Evolutionary conservation across 2,113 vertebrate genomes (phyloP).

Genomic region (Scortum barcoo): DNA sequence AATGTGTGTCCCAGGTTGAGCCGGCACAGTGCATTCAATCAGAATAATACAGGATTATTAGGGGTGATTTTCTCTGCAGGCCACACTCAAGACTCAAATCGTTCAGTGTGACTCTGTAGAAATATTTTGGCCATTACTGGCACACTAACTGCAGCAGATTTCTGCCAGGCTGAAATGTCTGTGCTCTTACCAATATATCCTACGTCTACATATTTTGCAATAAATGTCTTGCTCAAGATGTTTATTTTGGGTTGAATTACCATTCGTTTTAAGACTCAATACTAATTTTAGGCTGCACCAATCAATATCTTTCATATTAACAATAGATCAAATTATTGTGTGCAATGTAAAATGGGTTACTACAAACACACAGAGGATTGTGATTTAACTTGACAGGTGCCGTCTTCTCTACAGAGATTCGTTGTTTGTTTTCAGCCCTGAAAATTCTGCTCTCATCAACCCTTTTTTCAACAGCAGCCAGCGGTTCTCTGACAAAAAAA

Average conservation of each 20-base stretch:
- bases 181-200: not conserved
- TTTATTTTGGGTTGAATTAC: not conserved
- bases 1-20: conserved; percentile 26
- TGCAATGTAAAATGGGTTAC: too few relatives aligned
- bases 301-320: not conserved
- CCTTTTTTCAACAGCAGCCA: not conserved
- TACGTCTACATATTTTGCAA: not conserved
- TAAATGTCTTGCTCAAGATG: not conserved
- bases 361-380: not conserved
- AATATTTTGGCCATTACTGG: conserved; percentile 50
- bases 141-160: conserved; percentile 23
- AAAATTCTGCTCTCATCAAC: not conserved
- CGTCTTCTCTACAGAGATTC: not conserved
- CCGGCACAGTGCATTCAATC: conserved; percentile 29
- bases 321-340: not conserved
- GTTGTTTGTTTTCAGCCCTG: not conserved
- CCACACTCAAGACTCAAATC: conserved; percentile 37
- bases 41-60: conserved; percentile 53
- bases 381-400: not conserved
- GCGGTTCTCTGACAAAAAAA: not conserved
- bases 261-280: not conserved
- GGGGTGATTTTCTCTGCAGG: conserved; percentile 49
- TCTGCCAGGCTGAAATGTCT: not conserved
- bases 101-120: conserved; percentile 9
- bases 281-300: not conserved